These are phyloP conservation scores for Misgurnus mizolepis DNA, from an alignment of 2,113 vertebrate species.

Conservation along the genomic window DNA sequence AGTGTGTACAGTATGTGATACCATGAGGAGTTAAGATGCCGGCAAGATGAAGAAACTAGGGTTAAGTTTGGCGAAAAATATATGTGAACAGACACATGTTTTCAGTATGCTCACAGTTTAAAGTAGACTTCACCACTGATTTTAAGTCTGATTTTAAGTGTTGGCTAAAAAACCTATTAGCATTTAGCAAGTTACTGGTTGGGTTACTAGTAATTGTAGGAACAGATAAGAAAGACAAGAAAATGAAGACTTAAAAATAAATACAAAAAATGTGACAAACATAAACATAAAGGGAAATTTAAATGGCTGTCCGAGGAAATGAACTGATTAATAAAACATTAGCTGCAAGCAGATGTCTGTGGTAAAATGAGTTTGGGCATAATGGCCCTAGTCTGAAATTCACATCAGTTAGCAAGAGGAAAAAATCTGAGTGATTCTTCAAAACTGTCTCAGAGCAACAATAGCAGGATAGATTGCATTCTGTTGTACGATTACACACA, in stretches of 20 bases:
- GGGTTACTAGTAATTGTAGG: neutral
- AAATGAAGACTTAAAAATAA: neutral
- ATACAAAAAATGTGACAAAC: neutral
- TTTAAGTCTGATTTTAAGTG: no score
- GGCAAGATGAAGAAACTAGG: no score
- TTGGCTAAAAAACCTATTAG: no score
- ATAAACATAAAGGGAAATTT: neutral
- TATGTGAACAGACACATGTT: no score
- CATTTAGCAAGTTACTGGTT: neutral
- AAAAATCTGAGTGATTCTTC: neutral
- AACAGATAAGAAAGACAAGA: neutral
- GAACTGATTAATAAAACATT: neutral
- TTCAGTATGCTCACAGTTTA: no score
- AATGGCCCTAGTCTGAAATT: neutral
- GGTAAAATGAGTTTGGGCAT: neutral
- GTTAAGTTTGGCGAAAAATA: no score
- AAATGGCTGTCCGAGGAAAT: neutral
- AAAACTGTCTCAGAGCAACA: conserved; percentile 17
- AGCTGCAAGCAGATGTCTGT: neutral
- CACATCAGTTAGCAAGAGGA: conserved; percentile 8
- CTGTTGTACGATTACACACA: conserved; percentile 4
- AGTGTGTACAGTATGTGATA: no score
- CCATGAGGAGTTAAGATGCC: no score
- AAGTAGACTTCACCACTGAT: no score
- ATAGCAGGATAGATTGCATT: conserved; percentile 6